phyloP scores from a whole-genome alignment of 2,797 vertebrate species.

The Tragopan temminckii region DNA sequence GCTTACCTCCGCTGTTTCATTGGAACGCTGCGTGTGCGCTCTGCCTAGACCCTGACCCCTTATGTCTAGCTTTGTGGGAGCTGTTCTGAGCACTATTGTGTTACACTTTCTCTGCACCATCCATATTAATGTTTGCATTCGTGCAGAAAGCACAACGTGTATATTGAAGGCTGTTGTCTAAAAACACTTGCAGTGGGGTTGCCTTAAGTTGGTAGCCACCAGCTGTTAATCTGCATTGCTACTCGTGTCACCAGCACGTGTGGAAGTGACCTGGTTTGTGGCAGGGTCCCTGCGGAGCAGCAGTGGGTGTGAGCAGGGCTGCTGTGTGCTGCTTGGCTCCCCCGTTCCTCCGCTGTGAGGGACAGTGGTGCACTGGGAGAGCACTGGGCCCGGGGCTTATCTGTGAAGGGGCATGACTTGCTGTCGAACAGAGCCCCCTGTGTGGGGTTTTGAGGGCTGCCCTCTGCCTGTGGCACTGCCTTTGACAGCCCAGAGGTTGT shows the following conservation, averaged over 20 bases:
- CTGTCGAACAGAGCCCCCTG: constrained; percentile 34
- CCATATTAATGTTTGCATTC: fast-evolving
- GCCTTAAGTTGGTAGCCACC: no score
- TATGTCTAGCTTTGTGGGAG: not conserved
- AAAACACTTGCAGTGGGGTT: not conserved
- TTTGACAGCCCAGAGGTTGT: not conserved
- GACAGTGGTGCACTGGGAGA: not conserved
- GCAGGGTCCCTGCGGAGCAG: not conserved
- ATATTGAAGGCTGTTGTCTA: not conserved
- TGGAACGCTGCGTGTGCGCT: not conserved
- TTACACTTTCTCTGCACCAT: fast-evolving
- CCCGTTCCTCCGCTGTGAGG: not conserved
- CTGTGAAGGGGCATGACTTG: not conserved
- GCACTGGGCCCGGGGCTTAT: not conserved
- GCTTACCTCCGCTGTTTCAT: not conserved
- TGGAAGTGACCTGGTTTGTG: not conserved
- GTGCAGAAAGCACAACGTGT: fast-evolving
- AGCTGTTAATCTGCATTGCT: not conserved
- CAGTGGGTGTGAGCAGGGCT: not conserved
- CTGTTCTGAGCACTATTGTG: fast-evolving
- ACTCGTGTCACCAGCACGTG: not conserved
- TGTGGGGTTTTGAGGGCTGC: constrained; percentile 20
- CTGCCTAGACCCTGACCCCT: not conserved
- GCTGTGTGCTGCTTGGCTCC: not conserved
- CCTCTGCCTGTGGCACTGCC: constrained; percentile 13